These are phyloP conservation scores for Anomalospiza imberbis DNA, from an alignment of 2,797 vertebrate genomes.

Conservation along the genomic window DNA sequence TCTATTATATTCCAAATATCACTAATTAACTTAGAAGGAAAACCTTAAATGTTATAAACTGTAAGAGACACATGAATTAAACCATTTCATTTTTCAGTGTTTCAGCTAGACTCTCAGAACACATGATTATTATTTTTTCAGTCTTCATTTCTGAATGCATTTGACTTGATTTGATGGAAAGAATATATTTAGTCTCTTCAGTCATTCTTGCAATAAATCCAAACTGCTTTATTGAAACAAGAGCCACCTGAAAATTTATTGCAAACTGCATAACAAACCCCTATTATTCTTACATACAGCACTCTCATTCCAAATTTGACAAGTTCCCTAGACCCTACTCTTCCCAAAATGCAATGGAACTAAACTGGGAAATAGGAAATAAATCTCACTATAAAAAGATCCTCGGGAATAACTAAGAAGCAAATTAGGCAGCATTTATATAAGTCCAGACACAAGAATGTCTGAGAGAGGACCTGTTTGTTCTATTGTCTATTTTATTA, in stretches of 20 bases:
- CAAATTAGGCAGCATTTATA: not conserved
- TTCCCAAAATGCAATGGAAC: not conserved
- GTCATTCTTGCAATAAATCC: not conserved
- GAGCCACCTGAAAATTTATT: not conserved
- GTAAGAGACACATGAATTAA: not conserved
- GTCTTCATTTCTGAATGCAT: not conserved
- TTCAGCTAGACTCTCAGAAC: not conserved
- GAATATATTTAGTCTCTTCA: not conserved
- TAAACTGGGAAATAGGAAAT: not conserved
- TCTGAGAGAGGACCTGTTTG: not conserved
- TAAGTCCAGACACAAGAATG: not conserved
- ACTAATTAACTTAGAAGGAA: conserved; percentile 29
- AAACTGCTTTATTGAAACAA: not conserved
- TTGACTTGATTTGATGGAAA: not conserved
- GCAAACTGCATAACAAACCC: not conserved
- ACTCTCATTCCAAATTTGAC: not conserved
- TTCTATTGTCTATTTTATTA: not conserved
- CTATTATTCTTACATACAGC: not conserved
- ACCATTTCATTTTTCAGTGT: not conserved
- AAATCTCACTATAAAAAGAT: not conserved
- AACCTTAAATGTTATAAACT: not conserved
- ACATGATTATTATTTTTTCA: not conserved
- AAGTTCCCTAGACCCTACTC: not conserved
- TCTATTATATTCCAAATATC: not conserved
- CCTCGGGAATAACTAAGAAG: not conserved